Evolutionary conservation across 2,113 vertebrate species (phyloP).

Genomic region (Oceanodroma tethys): DNA sequence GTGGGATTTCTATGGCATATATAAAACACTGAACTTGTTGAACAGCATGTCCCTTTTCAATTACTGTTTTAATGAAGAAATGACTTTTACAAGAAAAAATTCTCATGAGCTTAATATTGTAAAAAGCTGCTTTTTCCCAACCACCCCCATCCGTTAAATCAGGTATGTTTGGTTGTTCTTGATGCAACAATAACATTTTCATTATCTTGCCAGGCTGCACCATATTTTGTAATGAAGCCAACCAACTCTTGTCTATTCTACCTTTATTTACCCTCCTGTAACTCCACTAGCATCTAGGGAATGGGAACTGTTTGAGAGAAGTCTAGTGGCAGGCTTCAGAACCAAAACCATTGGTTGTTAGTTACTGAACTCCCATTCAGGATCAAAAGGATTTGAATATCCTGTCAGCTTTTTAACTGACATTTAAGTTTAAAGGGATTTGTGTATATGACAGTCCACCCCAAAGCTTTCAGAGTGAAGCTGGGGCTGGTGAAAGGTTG

Average conservation of each 20-base stretch:
- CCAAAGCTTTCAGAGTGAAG: not conserved
- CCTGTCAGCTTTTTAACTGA: not conserved
- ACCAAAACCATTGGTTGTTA: not conserved
- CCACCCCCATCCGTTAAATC: not conserved
- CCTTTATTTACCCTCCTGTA: not conserved
- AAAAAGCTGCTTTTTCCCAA: not conserved
- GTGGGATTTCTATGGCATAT: conserved; percentile 11
- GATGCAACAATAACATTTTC: conserved; percentile 9
- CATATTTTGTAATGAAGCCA: not conserved
- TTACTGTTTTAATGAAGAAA: conserved; percentile 62
- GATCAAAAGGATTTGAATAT: not conserved
- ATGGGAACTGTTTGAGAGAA: not conserved
- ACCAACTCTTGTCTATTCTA: not conserved
- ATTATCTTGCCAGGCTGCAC: not conserved
- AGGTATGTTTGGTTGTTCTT: not conserved
- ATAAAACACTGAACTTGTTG: conserved; percentile 19
- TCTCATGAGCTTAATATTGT: conserved; percentile 26
- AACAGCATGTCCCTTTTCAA: conserved; percentile 38
- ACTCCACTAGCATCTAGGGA: not conserved
- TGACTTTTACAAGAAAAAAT: conserved; percentile 7
- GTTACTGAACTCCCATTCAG: not conserved
- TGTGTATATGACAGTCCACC: no score
- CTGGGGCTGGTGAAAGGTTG: not conserved
- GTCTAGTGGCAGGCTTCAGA: not conserved
- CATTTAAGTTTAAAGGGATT: not conserved